Evolutionary conservation across 2,888 invertebrate genomes (phyloP), one percentile per base, ranked within the genome.

Genomic region (Cantharis rustica): DNA sequence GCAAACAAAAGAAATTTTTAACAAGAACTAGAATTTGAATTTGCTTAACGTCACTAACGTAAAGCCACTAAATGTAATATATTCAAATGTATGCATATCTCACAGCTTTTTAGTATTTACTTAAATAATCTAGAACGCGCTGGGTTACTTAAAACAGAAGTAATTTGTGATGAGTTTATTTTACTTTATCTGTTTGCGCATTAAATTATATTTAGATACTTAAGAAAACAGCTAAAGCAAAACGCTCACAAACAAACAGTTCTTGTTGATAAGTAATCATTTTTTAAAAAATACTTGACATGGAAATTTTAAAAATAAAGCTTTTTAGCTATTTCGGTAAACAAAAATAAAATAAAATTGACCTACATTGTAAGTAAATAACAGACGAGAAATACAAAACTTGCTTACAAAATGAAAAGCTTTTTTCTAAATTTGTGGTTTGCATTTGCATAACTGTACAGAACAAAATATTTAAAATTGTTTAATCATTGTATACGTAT

Each of bases 71-170:
- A 66, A 66, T 66, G 20, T 76, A 77, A 77, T 77, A 61, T 74
- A 77, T 74, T 77, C 77, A 71, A 77, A 77, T 77, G 72, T 72
- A 77, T 77, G 77, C 77, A 76, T 76, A 76, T 76, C 76, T 76
- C 76, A 47, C 73, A 74, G 71, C 74, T 71, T 72, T 69, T 74
- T 74, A 71, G 77, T 74, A 77, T 77, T 73, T 77, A 74, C 73
- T 74, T 71, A 77, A 77, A 77, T 77, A 77, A 73, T 73, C 74
- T 73, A 17, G 61, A 71, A 69, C 71, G 77, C 71, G 71, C 74
- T 69, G 71, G 77, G 77, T 77, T 77, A 74, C 74, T 77, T 72
- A 75, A 72, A 77, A 75, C 74, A 77, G 71, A 70, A 72, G 47
- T 69, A 77, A 75, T 77, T 74, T 74, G 73, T 72, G 72, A 69